These are phyloP conservation scores for Cygnus buccinator DNA, from an alignment of 2,113 vertebrate species.

Conservation along the genomic window DNA sequence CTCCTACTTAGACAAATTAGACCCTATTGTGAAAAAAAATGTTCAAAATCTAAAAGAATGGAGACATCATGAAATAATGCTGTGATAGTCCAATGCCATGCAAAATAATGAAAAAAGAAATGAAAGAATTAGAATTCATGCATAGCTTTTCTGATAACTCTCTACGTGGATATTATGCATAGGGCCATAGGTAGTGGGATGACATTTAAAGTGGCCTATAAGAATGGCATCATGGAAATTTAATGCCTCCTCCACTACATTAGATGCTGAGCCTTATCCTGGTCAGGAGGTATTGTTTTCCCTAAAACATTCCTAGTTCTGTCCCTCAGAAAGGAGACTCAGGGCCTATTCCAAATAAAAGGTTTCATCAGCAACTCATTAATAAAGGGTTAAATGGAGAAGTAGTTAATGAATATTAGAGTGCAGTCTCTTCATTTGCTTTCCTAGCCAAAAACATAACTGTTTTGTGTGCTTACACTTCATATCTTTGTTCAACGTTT, in stretches of 20 bases:
- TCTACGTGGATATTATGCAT: background rate
- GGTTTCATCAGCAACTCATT: background rate
- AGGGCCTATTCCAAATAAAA: background rate
- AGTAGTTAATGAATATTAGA: background rate
- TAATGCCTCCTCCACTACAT: background rate
- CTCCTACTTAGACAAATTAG: background rate
- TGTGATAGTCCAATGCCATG: background rate
- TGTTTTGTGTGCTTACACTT: background rate
- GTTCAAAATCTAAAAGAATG: background rate
- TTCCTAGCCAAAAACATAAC: background rate
- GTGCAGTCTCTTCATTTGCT: background rate
- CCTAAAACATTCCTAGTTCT: background rate
- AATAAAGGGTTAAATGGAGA: background rate
- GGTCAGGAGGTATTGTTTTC: background rate
- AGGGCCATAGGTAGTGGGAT: background rate
- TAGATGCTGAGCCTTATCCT: background rate
- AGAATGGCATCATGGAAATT: accelerated
- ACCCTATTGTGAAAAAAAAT: background rate
- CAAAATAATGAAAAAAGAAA: no score
- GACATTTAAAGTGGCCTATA: background rate
- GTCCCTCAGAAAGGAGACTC: background rate
- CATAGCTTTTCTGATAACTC: background rate
- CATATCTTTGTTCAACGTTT: background rate
- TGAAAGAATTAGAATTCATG: background rate
- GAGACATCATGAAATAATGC: background rate